Base-by-base conservation (phyloP, 2,797 vertebrate species). In the Podargus strigoides region DNA sequence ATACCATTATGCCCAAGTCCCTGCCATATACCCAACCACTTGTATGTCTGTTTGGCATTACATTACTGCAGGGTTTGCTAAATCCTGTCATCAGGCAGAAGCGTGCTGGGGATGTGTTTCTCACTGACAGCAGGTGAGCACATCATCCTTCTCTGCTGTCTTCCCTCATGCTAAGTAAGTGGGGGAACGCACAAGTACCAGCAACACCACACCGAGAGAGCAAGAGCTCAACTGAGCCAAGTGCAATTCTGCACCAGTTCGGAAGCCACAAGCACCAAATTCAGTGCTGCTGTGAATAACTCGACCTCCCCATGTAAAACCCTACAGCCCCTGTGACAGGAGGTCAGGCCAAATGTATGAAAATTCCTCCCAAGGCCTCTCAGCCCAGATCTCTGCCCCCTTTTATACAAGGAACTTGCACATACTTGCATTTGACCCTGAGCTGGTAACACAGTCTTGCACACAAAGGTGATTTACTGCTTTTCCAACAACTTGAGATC, bases 31-130 rank as follows among this genome's bases (percentile, higher is more conserved):
- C 20, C 5, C 20, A 92, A 36, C 19, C 21, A 34, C 42, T 59
- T 0, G 0, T 19, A 1, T 2, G 3, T n/a, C 72, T 49, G 8
- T 60, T 36, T 2, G 1, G 37, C 26, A 21, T 13, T 69, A 28
- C 37, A 23, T 21, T 39, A 58, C 1, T 13, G 4, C 23, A 67
- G 49, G 18, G 37, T 84, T 74, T 72, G 46, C 42, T 81, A 81
- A 55, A 83, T 49, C 50, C 15, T 63, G 28, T 20, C 30, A 39
- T 47, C 36, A 53, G n/a, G 46, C 17, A 58, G 21, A 73, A 55
- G 53, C 0, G 0, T 14, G 46, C 14, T 58, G 30, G 24, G 27
- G 7, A 78, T 4, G 18, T 52, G 42, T 32, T 83, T 60, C 63
- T 67, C 87, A 34, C 46, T n/a, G 24, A 52, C 26, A 67, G 17